Conservation (phyloP, 2,797 vertebrate species). For the Clarias fuscus region DNA sequence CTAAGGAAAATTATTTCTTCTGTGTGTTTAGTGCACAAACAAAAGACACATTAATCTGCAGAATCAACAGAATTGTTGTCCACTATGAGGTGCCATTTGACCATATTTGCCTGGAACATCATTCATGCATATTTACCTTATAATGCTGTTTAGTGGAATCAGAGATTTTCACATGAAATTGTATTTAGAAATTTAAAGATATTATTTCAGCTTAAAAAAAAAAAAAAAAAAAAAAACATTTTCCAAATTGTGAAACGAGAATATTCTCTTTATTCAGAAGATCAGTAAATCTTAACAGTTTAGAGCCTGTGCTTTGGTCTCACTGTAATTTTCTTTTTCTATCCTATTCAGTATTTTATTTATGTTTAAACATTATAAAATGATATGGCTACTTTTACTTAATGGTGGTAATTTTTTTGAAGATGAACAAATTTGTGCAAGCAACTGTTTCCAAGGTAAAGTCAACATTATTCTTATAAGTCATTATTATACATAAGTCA, state of each 20-base stretch:
- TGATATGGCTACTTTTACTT: background rate
- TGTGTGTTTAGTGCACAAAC: no score
- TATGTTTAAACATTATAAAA: background rate
- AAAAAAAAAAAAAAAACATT: background rate
- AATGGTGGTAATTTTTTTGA: background rate
- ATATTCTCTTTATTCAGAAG: background rate
- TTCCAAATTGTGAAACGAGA: background rate
- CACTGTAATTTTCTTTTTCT: background rate
- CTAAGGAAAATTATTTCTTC: background rate
- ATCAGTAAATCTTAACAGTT: background rate
- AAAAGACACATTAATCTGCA: background rate
- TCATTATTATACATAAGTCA: no score
- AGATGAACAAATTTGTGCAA: background rate
- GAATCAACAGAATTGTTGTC: background rate
- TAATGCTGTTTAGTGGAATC: background rate
- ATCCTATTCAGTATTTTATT: background rate
- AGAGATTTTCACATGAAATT: background rate
- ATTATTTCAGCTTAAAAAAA: background rate
- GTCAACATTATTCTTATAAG: no score
- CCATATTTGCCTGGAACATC: background rate
- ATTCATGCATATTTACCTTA: background rate
- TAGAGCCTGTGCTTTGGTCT: background rate
- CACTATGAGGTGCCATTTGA: constrained; percentile 30
- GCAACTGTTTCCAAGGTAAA: background rate
- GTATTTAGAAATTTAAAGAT: background rate